Base-by-base conservation (phyloP, 2,797 vertebrate species). In the Sebastes itinus region DNA sequence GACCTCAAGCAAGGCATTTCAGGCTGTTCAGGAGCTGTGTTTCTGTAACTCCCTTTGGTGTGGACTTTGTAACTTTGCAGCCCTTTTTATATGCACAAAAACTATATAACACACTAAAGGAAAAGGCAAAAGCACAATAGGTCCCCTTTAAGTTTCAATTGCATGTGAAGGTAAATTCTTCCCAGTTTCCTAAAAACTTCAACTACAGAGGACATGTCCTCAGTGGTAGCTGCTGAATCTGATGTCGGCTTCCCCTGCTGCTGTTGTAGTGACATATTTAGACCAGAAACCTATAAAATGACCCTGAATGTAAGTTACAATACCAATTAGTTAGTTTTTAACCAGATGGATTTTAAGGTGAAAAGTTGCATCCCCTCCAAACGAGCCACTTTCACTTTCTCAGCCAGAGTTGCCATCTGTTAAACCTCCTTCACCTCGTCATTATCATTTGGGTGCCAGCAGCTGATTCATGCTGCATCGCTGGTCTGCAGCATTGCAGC, bases 381-480 rank as follows among this genome's bases (percentile, higher is more conserved):
- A 28, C 2, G 7, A 56, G 23, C 25, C 0, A 14, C 27, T 60
- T 72, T 30, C 0, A 25, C 27, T 33, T 72, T 46, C 28, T 62
- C 10, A 3, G 22, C 10, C 22, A 60, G 20, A 63, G 58, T 59
- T 77, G 23, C 64, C 77, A 20, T 77, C 78, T 75, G 35, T 81
- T 74, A 52, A 83, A 84, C 58, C 67, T 63, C 60, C 18, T 82
- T 89, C 65, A 78, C 78, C 68, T 89, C 75, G 75, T 82, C 81
- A 49, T 80, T 66, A 79, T 72, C 23, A 77, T 70, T 66, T 8
- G 18, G 69, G 27, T 88, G 92, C 90, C 90, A 94, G 74, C 83
- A 95, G 94, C 94, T 95, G 94, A 95, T 94, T 95, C 93, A 94
- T 94, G 90, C 94, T 94, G 94, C 92, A 90, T 86, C 73, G 82